These are phyloP conservation scores for Campaea margaritaria DNA, from an alignment of 2,888 invertebrate species.

Conservation along the genomic window DNA sequence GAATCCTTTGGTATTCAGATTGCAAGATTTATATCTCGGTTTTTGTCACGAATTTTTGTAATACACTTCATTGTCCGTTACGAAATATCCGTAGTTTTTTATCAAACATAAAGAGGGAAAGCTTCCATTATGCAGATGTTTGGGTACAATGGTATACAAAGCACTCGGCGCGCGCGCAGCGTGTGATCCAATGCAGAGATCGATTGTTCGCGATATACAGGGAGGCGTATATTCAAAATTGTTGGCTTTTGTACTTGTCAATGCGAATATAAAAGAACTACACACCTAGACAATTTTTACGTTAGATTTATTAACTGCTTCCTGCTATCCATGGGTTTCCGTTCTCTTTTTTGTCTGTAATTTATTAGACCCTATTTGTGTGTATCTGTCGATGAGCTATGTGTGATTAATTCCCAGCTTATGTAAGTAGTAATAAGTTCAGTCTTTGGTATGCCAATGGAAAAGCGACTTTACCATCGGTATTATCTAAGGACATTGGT, in stretches of 20 bases:
- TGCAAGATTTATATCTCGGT: conserved; percentile 4
- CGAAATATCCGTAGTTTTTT: conserved; percentile 76
- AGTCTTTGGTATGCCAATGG: conserved; percentile 1
- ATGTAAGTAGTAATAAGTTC: too few species aligned
- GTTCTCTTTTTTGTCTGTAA: conserved; percentile 54
- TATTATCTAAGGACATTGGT: neutral
- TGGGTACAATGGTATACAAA: conserved; percentile 70
- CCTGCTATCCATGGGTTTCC: conserved; percentile 67
- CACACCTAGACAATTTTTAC: conserved; percentile 71
- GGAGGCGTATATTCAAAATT: conserved; percentile 74
- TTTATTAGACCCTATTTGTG: conserved; percentile 45
- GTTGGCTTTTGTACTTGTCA: conserved; percentile 70
- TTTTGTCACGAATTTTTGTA: conserved; percentile 61
- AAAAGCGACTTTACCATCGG: too few species aligned
- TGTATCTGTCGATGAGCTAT: conserved; percentile 30
- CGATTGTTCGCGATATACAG: conserved; percentile 77
- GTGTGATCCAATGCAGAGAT: conserved; percentile 73
- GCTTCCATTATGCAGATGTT: conserved; percentile 78
- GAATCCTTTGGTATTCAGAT: conserved; percentile 4
- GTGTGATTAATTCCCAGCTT: conserved; percentile 22
- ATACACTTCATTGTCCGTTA: conserved; percentile 69
- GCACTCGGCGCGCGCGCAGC: conserved; percentile 77
- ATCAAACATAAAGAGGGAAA: conserved; percentile 72
- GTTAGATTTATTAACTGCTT: conserved; percentile 70
- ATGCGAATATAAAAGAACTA: conserved; percentile 69